Conservation (phyloP, 2,797 vertebrate species). For the Malacoraja senta region DNA sequence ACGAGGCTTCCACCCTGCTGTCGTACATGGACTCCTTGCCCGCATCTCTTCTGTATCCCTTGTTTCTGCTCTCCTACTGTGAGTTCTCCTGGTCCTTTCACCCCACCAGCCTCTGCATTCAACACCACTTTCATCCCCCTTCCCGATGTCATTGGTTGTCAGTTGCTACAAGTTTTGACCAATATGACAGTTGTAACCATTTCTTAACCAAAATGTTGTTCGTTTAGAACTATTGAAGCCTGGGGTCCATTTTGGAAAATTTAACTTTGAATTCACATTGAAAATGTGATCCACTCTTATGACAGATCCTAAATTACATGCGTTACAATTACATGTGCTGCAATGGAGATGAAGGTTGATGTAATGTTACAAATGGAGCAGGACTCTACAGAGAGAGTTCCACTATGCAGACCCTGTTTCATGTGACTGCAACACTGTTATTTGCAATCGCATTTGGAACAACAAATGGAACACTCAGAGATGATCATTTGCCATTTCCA, state of each 20-base stretch:
- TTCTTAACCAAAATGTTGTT: not conserved
- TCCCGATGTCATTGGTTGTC: not conserved
- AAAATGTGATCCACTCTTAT: not conserved
- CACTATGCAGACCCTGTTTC: not conserved
- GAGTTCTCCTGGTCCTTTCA: no score
- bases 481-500: not conserved
- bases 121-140: not conserved
- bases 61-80: no score
- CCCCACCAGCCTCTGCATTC: no score
- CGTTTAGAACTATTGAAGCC: not conserved
- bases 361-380: not conserved
- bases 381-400: not conserved
- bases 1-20: no score
- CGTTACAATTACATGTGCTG: not conserved
- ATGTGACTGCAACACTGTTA: not conserved
- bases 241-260: not conserved
- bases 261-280: not conserved
- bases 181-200: not conserved
- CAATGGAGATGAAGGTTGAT: not conserved
- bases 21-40: no score
- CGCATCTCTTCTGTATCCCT: no score
- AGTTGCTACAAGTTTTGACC: not conserved
- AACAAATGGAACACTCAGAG: no score
- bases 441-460: not conserved
- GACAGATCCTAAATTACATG: not conserved